Percentiles rank a stretch among this genome's conserved stretches.
These are phyloP conservation scores for Trichomycterus rosablanca DNA, from an alignment of 2,113 vertebrate genomes.

Conservation along the genomic window DNA sequence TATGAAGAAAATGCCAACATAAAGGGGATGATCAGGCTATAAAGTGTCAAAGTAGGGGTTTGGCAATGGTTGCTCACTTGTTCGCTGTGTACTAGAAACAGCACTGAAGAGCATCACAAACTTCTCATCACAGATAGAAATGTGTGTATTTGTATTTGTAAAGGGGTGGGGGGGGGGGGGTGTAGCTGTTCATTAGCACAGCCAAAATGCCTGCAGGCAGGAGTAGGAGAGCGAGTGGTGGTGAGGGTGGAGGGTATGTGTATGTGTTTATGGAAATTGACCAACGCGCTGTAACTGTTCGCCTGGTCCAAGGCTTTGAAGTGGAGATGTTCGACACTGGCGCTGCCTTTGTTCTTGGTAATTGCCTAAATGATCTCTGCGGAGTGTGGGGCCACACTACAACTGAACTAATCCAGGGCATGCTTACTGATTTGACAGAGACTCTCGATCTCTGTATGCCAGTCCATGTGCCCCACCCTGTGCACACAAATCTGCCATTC, in stretches of 20 bases:
- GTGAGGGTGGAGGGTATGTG: conserved; percentile 32
- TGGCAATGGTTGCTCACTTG: conserved; percentile 47
- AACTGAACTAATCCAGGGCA: conserved; percentile 71
- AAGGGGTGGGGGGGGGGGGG: conserved; percentile 26
- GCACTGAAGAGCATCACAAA: conserved; percentile 48
- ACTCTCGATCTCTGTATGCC: conserved; percentile 50
- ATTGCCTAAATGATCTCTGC: conserved; percentile 80
- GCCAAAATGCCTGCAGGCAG: conserved; percentile 68
- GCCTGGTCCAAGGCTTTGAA: conserved; percentile 71
- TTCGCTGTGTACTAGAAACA: conserved; percentile 54
- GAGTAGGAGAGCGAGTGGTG: conserved; percentile 48
- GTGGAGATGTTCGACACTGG: conserved; percentile 68
- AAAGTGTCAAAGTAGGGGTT: conserved; percentile 36
- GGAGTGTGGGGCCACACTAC: conserved; percentile 66
- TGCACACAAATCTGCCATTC: conserved; percentile 53
- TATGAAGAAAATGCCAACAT: conserved; percentile 6
- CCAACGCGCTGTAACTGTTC: conserved; percentile 72
- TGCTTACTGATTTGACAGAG: conserved; percentile 71
- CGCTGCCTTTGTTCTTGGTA: conserved; percentile 76
- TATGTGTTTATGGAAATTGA: conserved; percentile 76
- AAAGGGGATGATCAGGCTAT: conserved; percentile 32
- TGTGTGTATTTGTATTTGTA: conserved; percentile 12
- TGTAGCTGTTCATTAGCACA: conserved; percentile 70
- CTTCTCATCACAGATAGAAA: conserved; percentile 56
- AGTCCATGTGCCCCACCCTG: not conserved